Percentiles rank a stretch among this genome's conserved stretches.
Evolutionary conservation across 2,888 invertebrate genomes (phyloP).

Genomic region (Clunio marinus): DNA sequence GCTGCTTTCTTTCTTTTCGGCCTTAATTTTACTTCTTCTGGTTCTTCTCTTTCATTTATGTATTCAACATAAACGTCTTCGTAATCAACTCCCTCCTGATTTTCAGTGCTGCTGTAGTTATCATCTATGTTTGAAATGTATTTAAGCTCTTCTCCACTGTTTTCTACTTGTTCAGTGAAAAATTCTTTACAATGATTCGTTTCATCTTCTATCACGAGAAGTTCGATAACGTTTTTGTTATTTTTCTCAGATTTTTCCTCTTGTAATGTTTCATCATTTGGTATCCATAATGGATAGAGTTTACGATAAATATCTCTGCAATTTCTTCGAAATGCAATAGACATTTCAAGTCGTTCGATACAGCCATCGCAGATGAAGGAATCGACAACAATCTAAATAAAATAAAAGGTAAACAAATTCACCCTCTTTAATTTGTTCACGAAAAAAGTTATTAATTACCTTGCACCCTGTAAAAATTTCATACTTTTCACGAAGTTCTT

Average conservation of each 20-base stretch:
- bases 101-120: neutral
- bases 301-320: constrained; percentile 17
- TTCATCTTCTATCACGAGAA: too few relatives aligned
- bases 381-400: constrained; percentile 9
- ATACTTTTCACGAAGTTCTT: constrained; percentile 12
- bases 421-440: neutral
- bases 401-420: neutral
- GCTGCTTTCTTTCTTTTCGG: neutral
- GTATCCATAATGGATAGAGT: too few relatives aligned
- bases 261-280: too few relatives aligned
- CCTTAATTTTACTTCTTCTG: neutral
- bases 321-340: neutral
- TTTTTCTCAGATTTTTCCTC: neutral
- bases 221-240: neutral
- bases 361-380: constrained; percentile 30
- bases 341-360: neutral
- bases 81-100: neutral
- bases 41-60: neutral
- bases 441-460: neutral
- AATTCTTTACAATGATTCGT: too few relatives aligned
- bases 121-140: neutral
- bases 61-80: neutral
- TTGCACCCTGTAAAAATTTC: neutral
- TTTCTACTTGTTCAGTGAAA: too few relatives aligned
- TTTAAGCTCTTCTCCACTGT: too few relatives aligned